These are phyloP conservation scores for Odontomyia ornata DNA, from an alignment of 2,888 invertebrate genomes.

Conservation along the genomic window DNA sequence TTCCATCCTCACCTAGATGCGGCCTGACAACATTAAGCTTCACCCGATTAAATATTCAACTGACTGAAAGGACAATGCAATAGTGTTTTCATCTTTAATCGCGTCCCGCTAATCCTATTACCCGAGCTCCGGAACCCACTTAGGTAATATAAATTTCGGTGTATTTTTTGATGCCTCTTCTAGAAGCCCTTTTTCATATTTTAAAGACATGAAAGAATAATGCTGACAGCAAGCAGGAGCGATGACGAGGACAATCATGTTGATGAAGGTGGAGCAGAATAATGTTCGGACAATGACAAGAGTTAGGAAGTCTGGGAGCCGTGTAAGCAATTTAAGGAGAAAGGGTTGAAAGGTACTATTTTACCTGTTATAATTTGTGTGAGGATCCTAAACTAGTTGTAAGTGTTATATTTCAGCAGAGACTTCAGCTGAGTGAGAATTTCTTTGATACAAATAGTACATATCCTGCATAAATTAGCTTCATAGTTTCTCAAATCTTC, in stretches of 20 bases:
- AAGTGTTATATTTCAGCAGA: too few relatives aligned
- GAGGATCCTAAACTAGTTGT: too few relatives aligned
- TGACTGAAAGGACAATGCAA: constrained; percentile 24
- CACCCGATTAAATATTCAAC: constrained; percentile 37
- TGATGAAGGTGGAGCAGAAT: background rate
- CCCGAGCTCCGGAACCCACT: background rate
- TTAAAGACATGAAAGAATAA: constrained; percentile 34
- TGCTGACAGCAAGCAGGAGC: constrained; percentile 17
- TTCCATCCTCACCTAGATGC: background rate
- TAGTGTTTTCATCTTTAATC: constrained; percentile 38
- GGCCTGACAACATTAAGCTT: background rate
- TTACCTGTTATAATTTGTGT: too few relatives aligned
- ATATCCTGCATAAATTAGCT: too few relatives aligned
- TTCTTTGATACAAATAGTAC: too few relatives aligned
- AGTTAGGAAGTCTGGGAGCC: too few relatives aligned
- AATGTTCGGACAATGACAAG: background rate
- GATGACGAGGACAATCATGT: background rate
- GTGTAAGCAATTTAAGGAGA: too few relatives aligned
- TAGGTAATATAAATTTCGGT: constrained; percentile 20
- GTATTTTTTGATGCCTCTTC: background rate
- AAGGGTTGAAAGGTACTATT: too few relatives aligned
- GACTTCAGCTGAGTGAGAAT: too few relatives aligned
- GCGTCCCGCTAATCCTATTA: background rate
- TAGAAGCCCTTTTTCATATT: constrained; percentile 18
- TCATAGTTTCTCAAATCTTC: too few relatives aligned